Evolutionary conservation across 23 tunicate species (phyloP), one percentile per base, ranked within the genome.

Genomic region (Diplosoma virens): DNA sequence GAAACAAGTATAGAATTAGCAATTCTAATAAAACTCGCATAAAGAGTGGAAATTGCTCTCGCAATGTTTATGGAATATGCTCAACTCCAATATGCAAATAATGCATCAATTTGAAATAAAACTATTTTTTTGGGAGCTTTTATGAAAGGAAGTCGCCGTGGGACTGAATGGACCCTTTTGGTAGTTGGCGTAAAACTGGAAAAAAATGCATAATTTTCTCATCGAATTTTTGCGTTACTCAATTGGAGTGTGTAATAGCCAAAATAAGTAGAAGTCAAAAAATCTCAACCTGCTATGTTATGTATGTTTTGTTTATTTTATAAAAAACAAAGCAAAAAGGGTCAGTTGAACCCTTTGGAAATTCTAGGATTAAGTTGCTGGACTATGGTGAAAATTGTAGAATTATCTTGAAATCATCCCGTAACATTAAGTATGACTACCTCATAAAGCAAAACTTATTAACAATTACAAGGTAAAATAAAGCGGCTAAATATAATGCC

Each of bases 41-140:
- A 67, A 67, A 67, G 74, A 34, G 74, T 16, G 74, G 50, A 34
- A 67, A 67, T 35, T 67, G 74, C 74, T 67, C 74, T 67, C 52
- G 52, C 52, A 34, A 67, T 67, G 74, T 34, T 67, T 67, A 25
- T 67, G 52, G 74, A 14, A 67, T 34, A 36, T 6, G 74, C 33
- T 6, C 64, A 56, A 56, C 64, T 11, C 64, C 21, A 21, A 56
- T 56, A 23, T 56, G 64, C 25, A 56, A 56, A n/a, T n/a, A n/a
- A n/a, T n/a, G n/a, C n/a, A n/a, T n/a, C n/a, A n/a, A n/a, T n/a
- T n/a, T n/a, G n/a, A n/a, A n/a, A n/a, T n/a, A n/a, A n/a, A n/a
- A 56, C 22, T n/a, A 16, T 18, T 6, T 56, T 56, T 56, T 56
- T 56, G 64, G 64, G 64, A 56, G 64, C 64, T 20, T 56, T 56